Conservation (phyloP, 2,888 invertebrate species). For the Pristionchus arcanus region DNA sequence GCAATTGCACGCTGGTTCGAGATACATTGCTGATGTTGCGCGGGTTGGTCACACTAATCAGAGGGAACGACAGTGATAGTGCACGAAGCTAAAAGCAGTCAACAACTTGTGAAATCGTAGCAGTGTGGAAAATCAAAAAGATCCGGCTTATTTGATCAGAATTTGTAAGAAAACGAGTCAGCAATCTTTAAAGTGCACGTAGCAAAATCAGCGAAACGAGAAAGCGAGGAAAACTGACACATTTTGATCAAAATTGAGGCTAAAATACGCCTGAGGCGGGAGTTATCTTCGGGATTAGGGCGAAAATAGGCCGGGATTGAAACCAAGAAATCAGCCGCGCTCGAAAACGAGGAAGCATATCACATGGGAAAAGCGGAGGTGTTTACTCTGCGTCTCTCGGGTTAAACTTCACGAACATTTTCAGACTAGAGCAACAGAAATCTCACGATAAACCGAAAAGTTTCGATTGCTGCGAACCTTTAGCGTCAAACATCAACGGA, state of each 20-base stretch:
- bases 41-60: no score
- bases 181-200: no score
- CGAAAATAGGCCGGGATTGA: background rate
- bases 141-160: no score
- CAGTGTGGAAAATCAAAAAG: no score
- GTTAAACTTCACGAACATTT: conserved; percentile 7
- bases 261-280: background rate
- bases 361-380: background rate
- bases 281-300: background rate
- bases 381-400: background rate
- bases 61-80: background rate
- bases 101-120: no score
- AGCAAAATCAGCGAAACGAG: no score
- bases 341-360: background rate
- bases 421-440: background rate
- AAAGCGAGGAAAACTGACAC: no score
- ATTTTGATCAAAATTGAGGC: background rate
- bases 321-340: background rate
- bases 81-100: background rate
- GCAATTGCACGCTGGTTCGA: no score
- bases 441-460: background rate
- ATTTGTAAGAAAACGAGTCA: no score
- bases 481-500: background rate
- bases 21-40: no score
- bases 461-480: background rate